phyloP scores from a whole-genome alignment of 1,140 invertebrate species.

The Paralvinella palmiformis region DNA sequence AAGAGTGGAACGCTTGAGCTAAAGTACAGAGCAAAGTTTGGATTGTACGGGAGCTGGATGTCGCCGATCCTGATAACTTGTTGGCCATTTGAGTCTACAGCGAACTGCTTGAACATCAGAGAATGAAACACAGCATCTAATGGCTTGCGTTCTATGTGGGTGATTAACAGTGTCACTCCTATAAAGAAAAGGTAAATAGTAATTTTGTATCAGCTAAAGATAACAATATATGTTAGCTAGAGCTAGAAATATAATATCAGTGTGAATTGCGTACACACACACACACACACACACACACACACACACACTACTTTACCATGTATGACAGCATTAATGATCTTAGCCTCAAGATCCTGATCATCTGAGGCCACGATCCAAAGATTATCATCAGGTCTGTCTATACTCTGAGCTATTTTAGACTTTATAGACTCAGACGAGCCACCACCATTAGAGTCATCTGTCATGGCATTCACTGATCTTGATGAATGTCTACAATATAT shows the following conservation, averaged over 20 bases:
- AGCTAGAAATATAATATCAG: neutral
- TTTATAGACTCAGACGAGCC: neutral
- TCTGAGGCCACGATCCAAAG: slow-evolving; percentile 45
- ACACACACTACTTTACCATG: slow-evolving; percentile 25
- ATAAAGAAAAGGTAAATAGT: slow-evolving; percentile 7
- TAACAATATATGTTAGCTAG: neutral
- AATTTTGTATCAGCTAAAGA: neutral
- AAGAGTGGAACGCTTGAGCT: slow-evolving; percentile 39
- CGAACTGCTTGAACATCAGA: slow-evolving; percentile 41
- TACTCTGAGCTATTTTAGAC: neutral
- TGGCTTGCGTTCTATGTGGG: slow-evolving; percentile 39
- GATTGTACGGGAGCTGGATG: slow-evolving; percentile 33
- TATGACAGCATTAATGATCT: slow-evolving; percentile 41
- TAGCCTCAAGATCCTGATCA: slow-evolving; percentile 35
- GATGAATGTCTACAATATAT: no score
- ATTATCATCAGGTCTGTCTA: slow-evolving; percentile 33
- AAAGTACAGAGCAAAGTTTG: slow-evolving; percentile 42
- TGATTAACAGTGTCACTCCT: slow-evolving; percentile 44
- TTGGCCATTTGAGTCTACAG: slow-evolving; percentile 36
- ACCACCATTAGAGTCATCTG: no score
- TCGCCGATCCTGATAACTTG: slow-evolving; percentile 34
- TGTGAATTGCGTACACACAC: neutral
- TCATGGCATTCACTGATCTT: no score
- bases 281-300: neutral
- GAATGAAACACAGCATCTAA: slow-evolving; percentile 34